These are phyloP conservation scores for Cetoscarus ocellatus DNA, from an alignment of 2,797 vertebrate species.

Conservation along the genomic window DNA sequence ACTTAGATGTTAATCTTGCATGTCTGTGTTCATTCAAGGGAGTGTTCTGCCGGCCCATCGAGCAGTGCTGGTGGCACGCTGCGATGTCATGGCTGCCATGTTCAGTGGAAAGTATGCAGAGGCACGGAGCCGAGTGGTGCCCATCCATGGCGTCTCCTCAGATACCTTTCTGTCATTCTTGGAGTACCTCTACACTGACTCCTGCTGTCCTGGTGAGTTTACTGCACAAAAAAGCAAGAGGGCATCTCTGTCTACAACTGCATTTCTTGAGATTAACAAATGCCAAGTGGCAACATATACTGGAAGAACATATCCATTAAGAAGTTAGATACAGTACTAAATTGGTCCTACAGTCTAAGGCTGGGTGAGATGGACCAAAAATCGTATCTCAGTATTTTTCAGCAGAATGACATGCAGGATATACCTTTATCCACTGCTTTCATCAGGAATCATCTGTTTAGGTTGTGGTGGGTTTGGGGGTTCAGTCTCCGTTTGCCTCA, in stretches of 20 bases:
- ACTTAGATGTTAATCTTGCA: slow-evolving; percentile 5
- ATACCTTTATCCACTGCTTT: too few relatives aligned
- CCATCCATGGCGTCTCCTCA: slow-evolving; percentile 95
- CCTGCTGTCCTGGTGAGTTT: slow-evolving; percentile 94
- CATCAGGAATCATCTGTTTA: too few relatives aligned
- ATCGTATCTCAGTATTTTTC: too few relatives aligned
- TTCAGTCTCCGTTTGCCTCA: too few relatives aligned
- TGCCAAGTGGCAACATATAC: neutral
- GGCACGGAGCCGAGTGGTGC: slow-evolving; percentile 92
- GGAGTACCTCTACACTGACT: slow-evolving; percentile 97
- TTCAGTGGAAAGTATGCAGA: slow-evolving; percentile 97
- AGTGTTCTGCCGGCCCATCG: slow-evolving; percentile 93
- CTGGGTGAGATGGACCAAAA: too few relatives aligned
- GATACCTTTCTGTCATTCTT: slow-evolving; percentile 97
- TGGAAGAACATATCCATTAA: neutral
- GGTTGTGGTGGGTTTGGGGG: too few relatives aligned
- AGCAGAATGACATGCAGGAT: too few relatives aligned
- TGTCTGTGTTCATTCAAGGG: slow-evolving; percentile 76
- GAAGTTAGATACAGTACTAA: slow-evolving; percentile 20
- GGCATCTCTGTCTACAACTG: neutral
- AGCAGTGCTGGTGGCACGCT: slow-evolving; percentile 94
- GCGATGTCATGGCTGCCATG: slow-evolving; percentile 98
- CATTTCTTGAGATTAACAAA: neutral
- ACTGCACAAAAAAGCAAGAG: slow-evolving; percentile 36
- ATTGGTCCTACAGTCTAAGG: neutral